phyloP scores from a whole-genome alignment of 2,888 invertebrate genomes.

The Pachymerium ferrugineum region DNA sequence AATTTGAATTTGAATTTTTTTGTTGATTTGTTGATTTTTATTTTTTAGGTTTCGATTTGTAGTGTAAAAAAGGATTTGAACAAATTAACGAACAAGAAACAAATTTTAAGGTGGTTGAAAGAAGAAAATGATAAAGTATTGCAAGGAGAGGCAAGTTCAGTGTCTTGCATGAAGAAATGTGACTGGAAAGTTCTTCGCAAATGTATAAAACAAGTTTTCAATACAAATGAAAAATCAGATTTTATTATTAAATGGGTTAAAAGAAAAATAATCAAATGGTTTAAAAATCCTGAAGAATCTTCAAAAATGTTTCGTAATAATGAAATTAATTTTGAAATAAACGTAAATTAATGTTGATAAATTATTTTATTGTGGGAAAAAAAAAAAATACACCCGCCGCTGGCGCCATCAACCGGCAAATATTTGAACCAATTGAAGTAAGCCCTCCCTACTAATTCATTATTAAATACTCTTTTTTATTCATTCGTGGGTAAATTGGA shows the following conservation, averaged over 20 bases:
- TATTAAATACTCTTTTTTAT: too few species aligned
- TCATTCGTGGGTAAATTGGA: too few species aligned
- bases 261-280: not conserved
- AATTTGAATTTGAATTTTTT: not conserved
- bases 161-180: not conserved
- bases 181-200: not conserved
- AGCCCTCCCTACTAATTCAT: too few species aligned
- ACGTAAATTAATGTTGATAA: not conserved
- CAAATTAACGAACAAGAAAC: not conserved
- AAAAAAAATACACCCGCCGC: too few species aligned
- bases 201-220: not conserved
- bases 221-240: not conserved
- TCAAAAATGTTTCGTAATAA: not conserved
- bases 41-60: not conserved
- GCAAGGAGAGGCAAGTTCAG: not conserved
- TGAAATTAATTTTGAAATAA: not conserved
- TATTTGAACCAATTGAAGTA: too few species aligned
- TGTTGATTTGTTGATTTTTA: not conserved
- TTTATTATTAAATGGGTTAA: not conserved
- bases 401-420: too few species aligned
- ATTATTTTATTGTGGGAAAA: not conserved
- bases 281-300: not conserved
- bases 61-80: not conserved
- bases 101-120: not conserved
- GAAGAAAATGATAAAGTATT: not conserved